Percentiles rank a stretch among this genome's conserved stretches.
phyloP scores from a whole-genome alignment of 1,140 invertebrate genomes.

The Bombyx mandarina region DNA sequence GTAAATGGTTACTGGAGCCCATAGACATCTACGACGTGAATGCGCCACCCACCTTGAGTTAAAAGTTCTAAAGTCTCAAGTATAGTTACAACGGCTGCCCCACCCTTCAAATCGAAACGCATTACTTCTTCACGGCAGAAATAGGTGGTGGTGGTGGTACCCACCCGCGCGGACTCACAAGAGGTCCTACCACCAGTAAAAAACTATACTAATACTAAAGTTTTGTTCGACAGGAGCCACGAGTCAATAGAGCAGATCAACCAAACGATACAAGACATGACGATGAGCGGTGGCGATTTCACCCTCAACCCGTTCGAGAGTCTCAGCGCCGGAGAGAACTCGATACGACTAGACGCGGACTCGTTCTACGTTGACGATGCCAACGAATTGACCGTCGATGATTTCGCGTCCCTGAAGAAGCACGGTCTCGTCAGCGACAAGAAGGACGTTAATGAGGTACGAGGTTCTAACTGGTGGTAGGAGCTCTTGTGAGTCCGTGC shows the following conservation, averaged over 20 bases:
- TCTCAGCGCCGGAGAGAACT: slow-evolving; percentile 41
- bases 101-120: too few species aligned
- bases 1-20: too few species aligned
- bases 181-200: too few species aligned
- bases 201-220: background rate
- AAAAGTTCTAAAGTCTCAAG: too few species aligned
- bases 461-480: background rate
- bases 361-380: slow-evolving; percentile 49
- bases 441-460: slow-evolving; percentile 54
- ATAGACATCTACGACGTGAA: too few species aligned
- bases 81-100: too few species aligned
- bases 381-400: slow-evolving; percentile 56
- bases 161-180: too few species aligned
- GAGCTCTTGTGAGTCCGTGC: too few species aligned
- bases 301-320: slow-evolving; percentile 63
- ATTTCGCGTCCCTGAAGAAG: slow-evolving; percentile 62
- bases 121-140: too few species aligned
- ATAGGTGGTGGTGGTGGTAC: too few species aligned
- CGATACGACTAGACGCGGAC: slow-evolving; percentile 48
- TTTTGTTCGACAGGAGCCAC: slow-evolving; percentile 26
- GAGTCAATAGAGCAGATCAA: slow-evolving; percentile 64
- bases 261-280: slow-evolving; percentile 68
- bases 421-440: slow-evolving; percentile 55
- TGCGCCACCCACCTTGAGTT: too few species aligned
- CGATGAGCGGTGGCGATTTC: slow-evolving; percentile 56